Evolutionary conservation across 2,888 invertebrate genomes (phyloP), one percentile per base, ranked within the genome.

Genomic region (Erannis defoliaria): DNA sequence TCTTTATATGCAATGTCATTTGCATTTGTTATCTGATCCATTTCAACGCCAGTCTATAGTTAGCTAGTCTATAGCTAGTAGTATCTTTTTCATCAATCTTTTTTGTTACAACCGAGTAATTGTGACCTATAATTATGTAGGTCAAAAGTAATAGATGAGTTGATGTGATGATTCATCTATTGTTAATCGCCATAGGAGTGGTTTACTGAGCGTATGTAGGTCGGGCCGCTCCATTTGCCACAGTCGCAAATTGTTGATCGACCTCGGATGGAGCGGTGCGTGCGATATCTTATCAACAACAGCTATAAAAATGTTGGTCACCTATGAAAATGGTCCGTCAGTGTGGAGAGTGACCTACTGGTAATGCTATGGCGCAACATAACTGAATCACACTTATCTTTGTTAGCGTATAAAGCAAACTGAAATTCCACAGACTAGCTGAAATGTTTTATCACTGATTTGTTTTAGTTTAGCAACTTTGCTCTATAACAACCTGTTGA

Each of bases 211-310:
- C 85, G 86, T 91, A 89, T 90, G 90, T 91, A 89, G 89, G 79
- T 88, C 86, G 87, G 87, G 81, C 82, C 85, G 91, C 88, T 90
- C 90, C 84, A 89, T 89, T 90, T 90, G 86, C 85, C 78, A 82
- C 86, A 81, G 85, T 88, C 82, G 90, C 88, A 84, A 90, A 90
- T 89, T 88, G 89, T 88, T 84, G 82, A 85, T 84, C 85, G 91
- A 89, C 92, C 92, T 91, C 90, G 90, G 75, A 77, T 78, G 72
- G 80, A 82, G 81, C 83, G 81, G 80, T 80, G 76, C 78, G 78
- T 83, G 77, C 83, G 85, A 86, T 91, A 87, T 88, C 89, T 91
- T 90, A 91, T 92, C 91, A 78, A 67, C 65, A 63, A 68, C 71
- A 67, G 68, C 70, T 72, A 71, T 71, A 67, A 54, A 76, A 78